Percentiles rank a stretch among this genome's conserved stretches.
Conservation (phyloP, 2,113 vertebrate genomes). For the Tursiops truncatus region DNA sequence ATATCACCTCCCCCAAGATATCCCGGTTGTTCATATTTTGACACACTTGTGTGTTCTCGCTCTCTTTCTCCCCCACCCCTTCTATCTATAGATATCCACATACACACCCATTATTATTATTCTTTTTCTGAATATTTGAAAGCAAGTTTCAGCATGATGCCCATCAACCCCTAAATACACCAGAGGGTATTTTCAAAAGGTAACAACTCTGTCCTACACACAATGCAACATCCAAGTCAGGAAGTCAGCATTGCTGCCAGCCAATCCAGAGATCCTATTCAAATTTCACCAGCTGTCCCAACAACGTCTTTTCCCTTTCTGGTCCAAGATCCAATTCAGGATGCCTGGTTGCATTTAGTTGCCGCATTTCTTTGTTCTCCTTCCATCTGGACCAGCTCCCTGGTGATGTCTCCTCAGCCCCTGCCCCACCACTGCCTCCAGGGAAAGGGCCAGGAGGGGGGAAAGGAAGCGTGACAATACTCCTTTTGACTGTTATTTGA, state of each 20-base stretch:
- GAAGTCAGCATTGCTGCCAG: neutral
- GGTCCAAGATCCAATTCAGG: neutral
- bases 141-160: neutral
- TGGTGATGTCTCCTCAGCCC: neutral
- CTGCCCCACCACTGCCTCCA: too few species aligned
- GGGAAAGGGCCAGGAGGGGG: neutral
- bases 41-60: neutral
- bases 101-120: neutral
- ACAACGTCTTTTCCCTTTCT: neutral
- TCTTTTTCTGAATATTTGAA: slow-evolving; percentile 31
- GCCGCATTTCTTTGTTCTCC: neutral
- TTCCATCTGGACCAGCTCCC: neutral
- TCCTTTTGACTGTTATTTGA: neutral
- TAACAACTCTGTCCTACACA: neutral
- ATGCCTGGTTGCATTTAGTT: neutral
- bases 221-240: neutral
- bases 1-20: neutral
- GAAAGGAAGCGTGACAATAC: neutral
- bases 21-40: neutral
- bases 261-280: neutral
- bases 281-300: neutral
- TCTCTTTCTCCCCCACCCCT: neutral
- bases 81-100: neutral
- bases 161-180: neutral
- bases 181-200: neutral